phyloP scores from a whole-genome alignment of 2,888 invertebrate genomes.

The Rhyacophila evoluta region DNA sequence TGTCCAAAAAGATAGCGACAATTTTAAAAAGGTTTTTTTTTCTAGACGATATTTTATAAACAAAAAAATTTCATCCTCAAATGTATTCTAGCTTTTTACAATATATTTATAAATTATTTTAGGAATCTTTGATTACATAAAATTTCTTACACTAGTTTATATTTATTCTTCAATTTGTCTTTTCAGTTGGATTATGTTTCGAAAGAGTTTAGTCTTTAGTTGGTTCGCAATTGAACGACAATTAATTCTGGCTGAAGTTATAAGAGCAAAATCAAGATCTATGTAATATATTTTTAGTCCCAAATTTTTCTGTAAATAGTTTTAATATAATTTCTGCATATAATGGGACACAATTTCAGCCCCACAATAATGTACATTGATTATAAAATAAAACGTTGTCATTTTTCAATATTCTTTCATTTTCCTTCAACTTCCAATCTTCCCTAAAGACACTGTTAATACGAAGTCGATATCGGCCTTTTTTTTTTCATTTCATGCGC shows the following conservation, averaged over 20 bases:
- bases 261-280: not conserved
- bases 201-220: not conserved
- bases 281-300: slow-evolving; percentile 1
- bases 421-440: not conserved
- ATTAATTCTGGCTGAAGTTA: not conserved
- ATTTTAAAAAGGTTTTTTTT: too few species aligned
- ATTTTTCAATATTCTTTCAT: not conserved
- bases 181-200: not conserved
- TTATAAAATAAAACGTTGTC: slow-evolving; percentile 11
- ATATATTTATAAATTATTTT: too few species aligned
- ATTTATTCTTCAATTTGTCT: not conserved
- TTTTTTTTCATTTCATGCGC: too few species aligned
- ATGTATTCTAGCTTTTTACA: too few species aligned
- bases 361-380: slow-evolving; percentile 23
- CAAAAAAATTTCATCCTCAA: too few species aligned
- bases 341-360: not conserved
- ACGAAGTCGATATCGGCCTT: too few species aligned
- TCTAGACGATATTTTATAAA: too few species aligned
- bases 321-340: not conserved
- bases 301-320: slow-evolving; percentile 1
- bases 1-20: too few species aligned
- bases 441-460: too few species aligned
- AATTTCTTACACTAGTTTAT: not conserved
- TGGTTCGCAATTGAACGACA: not conserved
- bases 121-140: too few species aligned